Evolutionary conservation across 2,797 vertebrate genomes (phyloP), one percentile per base, ranked within the genome.

Genomic region (Trichosurus vulpecula): DNA sequence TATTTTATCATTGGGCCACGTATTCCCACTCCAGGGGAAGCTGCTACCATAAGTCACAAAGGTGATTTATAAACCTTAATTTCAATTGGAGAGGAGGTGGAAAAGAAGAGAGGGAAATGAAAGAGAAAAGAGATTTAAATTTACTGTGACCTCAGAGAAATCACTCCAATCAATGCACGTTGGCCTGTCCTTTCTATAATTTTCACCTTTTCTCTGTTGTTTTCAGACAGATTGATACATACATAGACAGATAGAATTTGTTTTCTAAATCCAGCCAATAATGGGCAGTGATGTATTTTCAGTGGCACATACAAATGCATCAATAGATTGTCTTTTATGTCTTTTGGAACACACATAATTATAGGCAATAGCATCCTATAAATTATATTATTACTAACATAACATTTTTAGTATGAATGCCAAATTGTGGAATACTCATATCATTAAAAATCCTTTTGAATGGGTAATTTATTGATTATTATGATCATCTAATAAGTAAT

Each of bases 1-100:
- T 57, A 4, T 96, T 98, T 96, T 55, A 92, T 94, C 94, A 87
- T 52, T 54, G 89, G 90, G 90, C 89, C 9, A n/a, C 74, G 96
- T 96, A 14, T 41, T 96, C 57, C 61, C 94, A 0, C 35, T 97
- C 35, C 30, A 92, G 14, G 74, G 74, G 74, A 87, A 87, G 22
- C 31, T 87, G 74, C 74, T 87, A 51, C 41, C 25, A 5, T 91
- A 57, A 93, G 57, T 95, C 47, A 93, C 92, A 96, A 53, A 52
- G 16, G 54, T 95, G 41, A 94, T 91, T 52, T 87, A 57, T 54
- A 94, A 94, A 61, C 30, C 53, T 91, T 89, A 58, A 94, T 93
- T 92, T 93, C 92, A 54, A 93, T 87, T 95, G 94, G 25, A 41
- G 41, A 87, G 74, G 25, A 87, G n/a, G 74, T 96, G 66, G 92